phyloP scores from a whole-genome alignment of 23 tunicate species.

The Ciona savignyi region DNA sequence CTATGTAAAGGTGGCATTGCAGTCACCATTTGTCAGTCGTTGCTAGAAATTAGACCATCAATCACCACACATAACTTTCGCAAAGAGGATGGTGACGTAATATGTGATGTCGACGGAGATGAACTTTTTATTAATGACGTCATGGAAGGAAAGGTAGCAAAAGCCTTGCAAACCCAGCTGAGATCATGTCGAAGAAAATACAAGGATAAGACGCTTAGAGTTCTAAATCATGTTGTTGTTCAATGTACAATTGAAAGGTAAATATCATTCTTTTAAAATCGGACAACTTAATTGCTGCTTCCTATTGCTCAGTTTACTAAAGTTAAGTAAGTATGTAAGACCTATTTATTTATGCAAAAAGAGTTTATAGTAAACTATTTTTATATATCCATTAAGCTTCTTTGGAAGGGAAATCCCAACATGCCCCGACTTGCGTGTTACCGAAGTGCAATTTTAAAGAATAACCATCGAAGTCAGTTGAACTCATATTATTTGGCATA shows the following conservation, averaged over 20 bases:
- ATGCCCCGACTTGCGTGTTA: too few relatives aligned
- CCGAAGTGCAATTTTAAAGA: too few relatives aligned
- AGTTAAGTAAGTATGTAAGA: too few relatives aligned
- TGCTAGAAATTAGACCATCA: background rate
- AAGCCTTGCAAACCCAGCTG: background rate
- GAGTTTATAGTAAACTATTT: too few relatives aligned
- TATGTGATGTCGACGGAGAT: background rate
- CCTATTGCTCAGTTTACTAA: too few relatives aligned
- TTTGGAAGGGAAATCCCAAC: too few relatives aligned
- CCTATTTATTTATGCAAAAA: too few relatives aligned
- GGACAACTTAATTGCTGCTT: too few relatives aligned
- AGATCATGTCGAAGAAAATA: background rate
- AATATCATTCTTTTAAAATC: background rate
- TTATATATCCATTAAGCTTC: too few relatives aligned
- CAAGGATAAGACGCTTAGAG: background rate
- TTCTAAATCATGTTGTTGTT: background rate
- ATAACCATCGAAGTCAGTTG: too few relatives aligned
- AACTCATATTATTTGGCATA: too few relatives aligned
- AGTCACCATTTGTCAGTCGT: background rate
- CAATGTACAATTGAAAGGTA: background rate
- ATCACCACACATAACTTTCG: background rate
- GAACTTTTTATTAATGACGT: background rate
- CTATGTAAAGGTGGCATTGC: background rate
- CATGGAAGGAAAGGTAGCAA: background rate
- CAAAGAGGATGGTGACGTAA: background rate